Base-by-base conservation (phyloP, 2,113 vertebrate genomes). In the Puntigrus tetrazona region DNA sequence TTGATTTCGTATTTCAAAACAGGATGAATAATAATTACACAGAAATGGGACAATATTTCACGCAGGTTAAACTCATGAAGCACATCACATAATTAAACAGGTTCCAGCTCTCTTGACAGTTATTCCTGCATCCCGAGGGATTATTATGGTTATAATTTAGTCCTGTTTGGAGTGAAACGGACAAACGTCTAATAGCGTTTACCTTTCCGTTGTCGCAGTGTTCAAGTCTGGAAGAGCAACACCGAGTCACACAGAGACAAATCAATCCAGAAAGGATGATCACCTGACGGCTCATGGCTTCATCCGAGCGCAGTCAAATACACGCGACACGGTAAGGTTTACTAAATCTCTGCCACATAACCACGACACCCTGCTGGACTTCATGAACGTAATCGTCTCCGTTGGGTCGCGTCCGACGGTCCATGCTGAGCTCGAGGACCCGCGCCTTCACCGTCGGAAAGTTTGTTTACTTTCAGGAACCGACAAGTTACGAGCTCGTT, bases 131-230 rank as follows among this genome's bases (percentile, higher is more conserved):
- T n/a, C n/a, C n/a, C n/a, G n/a, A 61, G n/a, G 11, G 18, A 2
- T 69, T 36, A 69, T 34, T 31, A 65, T 34, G 31, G 7, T 9
- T 20, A 20, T 8, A 3, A 36, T 34, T 67, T 67, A 55, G 22
- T n/a, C n/a, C n/a, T 57, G 11, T 31, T 34, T 13, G 34, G 20
- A 55, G 18, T 36, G 73, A 75, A 31, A 7, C 6, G 29, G 20
- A 6, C 22, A 18, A 76, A 22, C 3, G 34, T 4, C 14, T 45
- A 22, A 47, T 16, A 22, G 16, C 2, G 16, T 34, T 72, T 85
- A 87, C 86, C 86, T 83, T 85, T 11, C 80, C 86, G 8, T 65
- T 75, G 67, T 85, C 86, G 57, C 86, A 87, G 80, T 63, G 63
- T 29, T 10, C 61, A 3, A 59, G 72, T 31, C 47, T 38, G 8